Evolutionary conservation across 2,797 vertebrate species (phyloP).

Genomic region (Galaxias olidus): DNA sequence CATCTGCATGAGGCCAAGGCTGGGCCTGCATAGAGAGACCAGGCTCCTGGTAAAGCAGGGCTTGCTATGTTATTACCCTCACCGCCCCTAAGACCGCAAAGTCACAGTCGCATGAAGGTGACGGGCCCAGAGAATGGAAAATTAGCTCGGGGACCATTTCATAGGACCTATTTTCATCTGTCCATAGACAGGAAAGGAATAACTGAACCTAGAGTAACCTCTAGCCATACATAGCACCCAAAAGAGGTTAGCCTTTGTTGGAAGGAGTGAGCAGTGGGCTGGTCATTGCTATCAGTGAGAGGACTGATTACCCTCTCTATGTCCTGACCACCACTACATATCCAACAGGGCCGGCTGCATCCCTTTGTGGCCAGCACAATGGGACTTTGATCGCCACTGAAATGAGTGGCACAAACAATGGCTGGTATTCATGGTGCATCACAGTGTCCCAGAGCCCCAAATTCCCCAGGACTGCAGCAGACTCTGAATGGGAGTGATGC

Average conservation of each 20-base stretch:
- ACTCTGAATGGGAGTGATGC: constrained; percentile 77
- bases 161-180: constrained; percentile 31
- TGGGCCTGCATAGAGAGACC: constrained; percentile 29
- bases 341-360: constrained; percentile 68
- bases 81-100: constrained; percentile 31
- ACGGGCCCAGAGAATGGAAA: constrained; percentile 43
- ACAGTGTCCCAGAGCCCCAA: constrained; percentile 43
- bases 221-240: constrained; percentile 58
- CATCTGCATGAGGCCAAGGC: constrained; percentile 52
- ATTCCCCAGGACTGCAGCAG: constrained; percentile 50
- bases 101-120: constrained; percentile 59
- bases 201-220: constrained; percentile 48
- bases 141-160: constrained; percentile 40
- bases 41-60: neutral
- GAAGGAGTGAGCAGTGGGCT: constrained; percentile 58
- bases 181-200: constrained; percentile 20
- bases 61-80: constrained; percentile 24
- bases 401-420: constrained; percentile 72
- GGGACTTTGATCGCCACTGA: constrained; percentile 69
- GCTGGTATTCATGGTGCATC: constrained; percentile 59
- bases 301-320: constrained; percentile 73
- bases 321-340: constrained; percentile 62
- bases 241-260: constrained; percentile 61
- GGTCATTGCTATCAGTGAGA: constrained; percentile 69
- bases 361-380: constrained; percentile 71